Evolutionary conservation across 2,797 vertebrate species (phyloP).

Genomic region (Carcharodon carcharias): DNA sequence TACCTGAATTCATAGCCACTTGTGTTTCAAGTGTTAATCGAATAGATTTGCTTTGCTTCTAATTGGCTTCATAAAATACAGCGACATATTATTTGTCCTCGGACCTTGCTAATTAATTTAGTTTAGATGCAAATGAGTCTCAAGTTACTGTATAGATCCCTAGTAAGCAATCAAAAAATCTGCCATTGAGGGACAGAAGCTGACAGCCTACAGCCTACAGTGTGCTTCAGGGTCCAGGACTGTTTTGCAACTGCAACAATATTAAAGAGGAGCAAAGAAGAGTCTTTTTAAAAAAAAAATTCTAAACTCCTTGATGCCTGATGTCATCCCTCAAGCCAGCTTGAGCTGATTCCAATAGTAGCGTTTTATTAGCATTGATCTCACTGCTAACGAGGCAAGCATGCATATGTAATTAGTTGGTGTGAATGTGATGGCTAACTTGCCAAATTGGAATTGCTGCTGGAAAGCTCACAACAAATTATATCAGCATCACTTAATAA

Average conservation of each 20-base stretch:
- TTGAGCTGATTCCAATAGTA: slow-evolving; percentile 5
- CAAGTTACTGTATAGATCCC: background rate
- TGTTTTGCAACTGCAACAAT: background rate
- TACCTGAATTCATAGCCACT: background rate
- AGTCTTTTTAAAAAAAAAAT: background rate
- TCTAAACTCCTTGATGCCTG: background rate
- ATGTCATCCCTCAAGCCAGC: background rate
- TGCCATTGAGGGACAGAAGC: background rate
- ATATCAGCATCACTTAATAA: background rate
- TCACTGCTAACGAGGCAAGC: background rate
- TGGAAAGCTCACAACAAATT: slow-evolving; percentile 13
- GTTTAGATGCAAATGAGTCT: background rate
- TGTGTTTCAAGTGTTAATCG: background rate
- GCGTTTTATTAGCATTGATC: slow-evolving; percentile 20
- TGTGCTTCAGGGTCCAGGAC: background rate
- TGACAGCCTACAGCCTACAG: background rate
- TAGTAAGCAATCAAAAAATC: background rate
- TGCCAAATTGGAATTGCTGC: background rate
- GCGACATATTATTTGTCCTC: background rate
- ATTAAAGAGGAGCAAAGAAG: background rate
- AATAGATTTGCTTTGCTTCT: background rate
- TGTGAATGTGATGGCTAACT: slow-evolving; percentile 22
- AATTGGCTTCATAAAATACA: background rate
- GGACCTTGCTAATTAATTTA: background rate
- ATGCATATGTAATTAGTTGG: slow-evolving; percentile 15